Conservation (phyloP, 2,797 vertebrate genomes). For the Nyctalus aviator region DNA sequence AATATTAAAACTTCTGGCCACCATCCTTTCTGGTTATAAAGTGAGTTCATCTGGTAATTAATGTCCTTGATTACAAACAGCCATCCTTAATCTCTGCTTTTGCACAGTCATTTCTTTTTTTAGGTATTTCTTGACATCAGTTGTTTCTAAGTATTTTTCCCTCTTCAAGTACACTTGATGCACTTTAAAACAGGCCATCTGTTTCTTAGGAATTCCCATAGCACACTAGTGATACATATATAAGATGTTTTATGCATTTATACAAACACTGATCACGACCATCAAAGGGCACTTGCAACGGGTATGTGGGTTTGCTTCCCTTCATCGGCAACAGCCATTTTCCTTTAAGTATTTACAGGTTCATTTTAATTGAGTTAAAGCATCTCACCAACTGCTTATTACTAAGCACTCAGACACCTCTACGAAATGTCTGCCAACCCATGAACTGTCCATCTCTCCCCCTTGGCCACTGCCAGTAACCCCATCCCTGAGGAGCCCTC, state of each 20-base stretch:
- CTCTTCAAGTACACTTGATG: neutral
- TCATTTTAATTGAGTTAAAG: neutral
- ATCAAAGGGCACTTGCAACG: neutral
- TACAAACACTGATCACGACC: neutral
- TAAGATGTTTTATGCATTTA: neutral
- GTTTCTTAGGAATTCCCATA: neutral
- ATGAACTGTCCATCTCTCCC: neutral
- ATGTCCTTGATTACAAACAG: neutral
- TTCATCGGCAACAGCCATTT: neutral
- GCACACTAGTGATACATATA: neutral
- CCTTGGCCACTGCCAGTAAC: neutral
- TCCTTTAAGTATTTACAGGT: neutral
- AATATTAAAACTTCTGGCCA: neutral
- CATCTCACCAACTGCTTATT: neutral
- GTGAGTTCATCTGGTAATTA: neutral
- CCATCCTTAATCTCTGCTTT: neutral
- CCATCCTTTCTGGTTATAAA: neutral
- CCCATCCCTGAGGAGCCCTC: neutral
- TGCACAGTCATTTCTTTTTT: neutral
- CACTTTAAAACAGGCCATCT: neutral
- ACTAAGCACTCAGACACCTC: neutral
- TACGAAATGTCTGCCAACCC: neutral
- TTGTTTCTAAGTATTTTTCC: slow-evolving; percentile 1
- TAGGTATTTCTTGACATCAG: neutral
- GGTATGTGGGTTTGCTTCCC: neutral